Evolutionary conservation across 2,888 invertebrate species (phyloP), one percentile per base, ranked within the genome.

Genomic region (Priapulus caudatus): DNA sequence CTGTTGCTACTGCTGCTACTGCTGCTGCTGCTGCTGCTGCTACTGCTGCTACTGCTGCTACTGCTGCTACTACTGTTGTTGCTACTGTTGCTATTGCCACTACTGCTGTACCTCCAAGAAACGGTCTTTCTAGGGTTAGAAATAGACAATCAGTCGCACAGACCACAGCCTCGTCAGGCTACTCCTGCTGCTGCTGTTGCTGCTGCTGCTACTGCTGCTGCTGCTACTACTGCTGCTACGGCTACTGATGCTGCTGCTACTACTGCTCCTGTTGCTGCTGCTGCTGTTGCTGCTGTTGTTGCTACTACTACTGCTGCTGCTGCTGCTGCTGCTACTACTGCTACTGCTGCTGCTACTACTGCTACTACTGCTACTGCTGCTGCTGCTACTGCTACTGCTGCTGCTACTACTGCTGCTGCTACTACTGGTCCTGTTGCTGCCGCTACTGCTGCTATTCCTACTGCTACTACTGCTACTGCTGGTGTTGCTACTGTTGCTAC

Each of bases 401-500:
- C 50, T 49, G 19, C 50, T 49, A 49, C 50, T 49, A 49, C 50
- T 49, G 19, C 50, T 49, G 19, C 50, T 49, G 19, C 50, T 49
- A 49, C 50, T 47, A 49, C 50, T 49, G 19, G 16, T 15, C 16
- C 49, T 47, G 19, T 47, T 47, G 48, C 48, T 49, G 19, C 47
- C 22, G 19, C 50, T 49, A 48, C 50, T 49, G 19, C 50, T 47
- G 19, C 50, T 49, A 49, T n/a, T n/a, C n/a, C n/a, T n/a, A n/a
- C n/a, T n/a, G n/a, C n/a, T n/a, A n/a, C n/a, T n/a, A n/a, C n/a
- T n/a, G n/a, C n/a, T n/a, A n/a, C n/a, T n/a, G n/a, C n/a, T n/a
- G n/a, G n/a, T n/a, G n/a, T n/a, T n/a, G n/a, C 50, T 49, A 49
- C 50, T 49, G 48, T 47, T 49, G 19, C 50, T 49, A 49, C 50